Evolutionary conservation across 1,140 invertebrate genomes (phyloP).

Genomic region (Lordiphosa stackelbergi): DNA sequence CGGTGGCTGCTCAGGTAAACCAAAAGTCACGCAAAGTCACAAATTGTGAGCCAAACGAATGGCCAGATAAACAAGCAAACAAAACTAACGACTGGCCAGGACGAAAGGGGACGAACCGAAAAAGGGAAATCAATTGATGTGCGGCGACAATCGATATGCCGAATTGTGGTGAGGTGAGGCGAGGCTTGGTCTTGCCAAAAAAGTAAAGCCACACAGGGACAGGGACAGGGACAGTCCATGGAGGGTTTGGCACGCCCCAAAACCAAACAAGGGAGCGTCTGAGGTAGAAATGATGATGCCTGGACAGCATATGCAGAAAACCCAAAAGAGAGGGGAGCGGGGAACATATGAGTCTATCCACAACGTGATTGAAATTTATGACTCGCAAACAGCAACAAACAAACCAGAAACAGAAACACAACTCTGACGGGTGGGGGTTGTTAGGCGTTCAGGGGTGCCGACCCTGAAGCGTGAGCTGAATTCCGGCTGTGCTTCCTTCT

Average conservation of each 20-base stretch:
- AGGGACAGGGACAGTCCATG: slow-evolving; percentile 29
- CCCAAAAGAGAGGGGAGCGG: slow-evolving; percentile 17
- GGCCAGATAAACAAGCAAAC: slow-evolving; percentile 19
- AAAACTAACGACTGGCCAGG: slow-evolving; percentile 34
- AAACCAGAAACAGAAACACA: slow-evolving; percentile 42
- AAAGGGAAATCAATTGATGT: slow-evolving; percentile 72
- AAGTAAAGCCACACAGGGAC: slow-evolving; percentile 16
- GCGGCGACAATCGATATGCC: slow-evolving; percentile 62
- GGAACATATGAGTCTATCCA: slow-evolving; percentile 66
- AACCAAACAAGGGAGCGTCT: slow-evolving; percentile 13
- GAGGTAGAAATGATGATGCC: slow-evolving; percentile 33
- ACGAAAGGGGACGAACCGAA: slow-evolving; percentile 19
- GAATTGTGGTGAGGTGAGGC: slow-evolving; percentile 14
- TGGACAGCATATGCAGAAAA: slow-evolving; percentile 48
- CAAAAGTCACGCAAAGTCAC: slow-evolving; percentile 69
- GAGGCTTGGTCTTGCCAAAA: slow-evolving; percentile 16
- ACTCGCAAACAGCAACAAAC: slow-evolving; percentile 58
- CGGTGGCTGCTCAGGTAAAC: slow-evolving; percentile 51
- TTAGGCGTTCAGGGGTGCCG: background rate
- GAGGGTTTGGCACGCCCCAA: slow-evolving; percentile 40
- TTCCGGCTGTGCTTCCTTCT: slow-evolving; percentile 19
- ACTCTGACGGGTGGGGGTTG: slow-evolving; percentile 10
- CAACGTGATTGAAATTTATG: slow-evolving; percentile 76
- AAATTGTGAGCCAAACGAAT: slow-evolving; percentile 37
- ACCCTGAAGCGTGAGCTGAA: slow-evolving; percentile 54